Conservation (phyloP, 2,888 invertebrate species). For the Rhagium mordax region DNA sequence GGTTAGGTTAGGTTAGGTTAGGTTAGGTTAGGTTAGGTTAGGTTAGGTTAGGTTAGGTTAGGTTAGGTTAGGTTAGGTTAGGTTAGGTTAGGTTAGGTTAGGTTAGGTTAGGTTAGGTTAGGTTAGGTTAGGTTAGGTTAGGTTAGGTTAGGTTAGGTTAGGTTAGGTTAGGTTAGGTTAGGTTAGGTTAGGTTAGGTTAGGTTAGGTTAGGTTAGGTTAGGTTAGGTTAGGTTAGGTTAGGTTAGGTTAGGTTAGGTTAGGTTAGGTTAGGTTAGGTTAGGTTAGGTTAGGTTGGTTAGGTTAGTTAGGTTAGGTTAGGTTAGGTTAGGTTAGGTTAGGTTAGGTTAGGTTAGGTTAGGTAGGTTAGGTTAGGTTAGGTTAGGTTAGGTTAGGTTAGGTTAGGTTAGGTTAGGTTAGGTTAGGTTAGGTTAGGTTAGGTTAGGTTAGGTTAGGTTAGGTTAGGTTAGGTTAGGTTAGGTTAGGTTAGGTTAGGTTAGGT, state of each 20-base stretch:
- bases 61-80: conserved; percentile 31
- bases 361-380: too few relatives aligned
- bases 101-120: conserved; percentile 38
- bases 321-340: conserved; percentile 36
- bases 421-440: conserved; percentile 38
- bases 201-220: conserved; percentile 41
- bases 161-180: conserved; percentile 47
- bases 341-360: conserved; percentile 15
- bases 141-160: conserved; percentile 39
- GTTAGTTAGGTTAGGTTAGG: conserved; percentile 49
- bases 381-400: conserved; percentile 40
- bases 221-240: conserved; percentile 27
- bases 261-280: conserved; percentile 36
- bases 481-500: conserved; percentile 45
- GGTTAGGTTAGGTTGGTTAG: conserved; percentile 46
- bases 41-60: conserved; percentile 16
- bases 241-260: conserved; percentile 20
- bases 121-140: conserved; percentile 43
- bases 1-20: conserved; percentile 7
- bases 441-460: conserved; percentile 43
- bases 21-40: conserved; percentile 14
- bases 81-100: conserved; percentile 32
- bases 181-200: conserved; percentile 43
- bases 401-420: conserved; percentile 41
- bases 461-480: conserved; percentile 40